Evolutionary conservation across 1,140 invertebrate species (phyloP).

Genomic region (Drosophila elegans): DNA sequence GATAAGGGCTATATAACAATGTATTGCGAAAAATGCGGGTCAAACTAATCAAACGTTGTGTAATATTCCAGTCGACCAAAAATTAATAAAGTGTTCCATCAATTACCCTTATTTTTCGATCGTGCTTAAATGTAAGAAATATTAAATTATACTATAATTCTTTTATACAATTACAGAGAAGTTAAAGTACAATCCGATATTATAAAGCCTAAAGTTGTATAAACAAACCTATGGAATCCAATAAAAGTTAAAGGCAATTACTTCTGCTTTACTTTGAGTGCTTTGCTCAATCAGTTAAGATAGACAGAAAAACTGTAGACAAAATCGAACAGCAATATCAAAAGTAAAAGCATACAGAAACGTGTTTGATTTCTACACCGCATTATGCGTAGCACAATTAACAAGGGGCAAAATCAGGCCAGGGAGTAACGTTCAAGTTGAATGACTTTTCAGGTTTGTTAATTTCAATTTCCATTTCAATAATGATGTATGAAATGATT

Average conservation of each 20-base stretch:
- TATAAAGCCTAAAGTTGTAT: neutral
- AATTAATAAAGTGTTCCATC: too few species aligned
- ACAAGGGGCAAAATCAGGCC: conserved; percentile 46
- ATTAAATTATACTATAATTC: too few species aligned
- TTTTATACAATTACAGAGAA: too few species aligned
- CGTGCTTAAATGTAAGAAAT: too few species aligned
- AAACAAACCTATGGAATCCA: conserved; percentile 1
- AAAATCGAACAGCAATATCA: conserved; percentile 19
- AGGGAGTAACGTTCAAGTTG: conserved; percentile 62
- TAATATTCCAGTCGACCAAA: too few species aligned
- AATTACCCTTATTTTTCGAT: too few species aligned
- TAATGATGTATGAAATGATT: conserved; percentile 47
- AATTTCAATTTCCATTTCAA: conserved; percentile 71
- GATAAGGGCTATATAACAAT: conserved; percentile 35
- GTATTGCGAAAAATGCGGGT: neutral
- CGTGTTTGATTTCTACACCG: conserved; percentile 9
- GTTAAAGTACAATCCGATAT: too few species aligned
- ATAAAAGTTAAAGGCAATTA: neutral
- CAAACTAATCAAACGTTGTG: neutral
- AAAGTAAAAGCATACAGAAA: conserved; percentile 54
- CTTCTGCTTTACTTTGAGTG: conserved; percentile 8
- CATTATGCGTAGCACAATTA: conserved; percentile 49
- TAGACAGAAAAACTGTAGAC: neutral
- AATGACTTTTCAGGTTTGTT: conserved; percentile 63
- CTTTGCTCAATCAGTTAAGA: neutral